Base-by-base conservation (phyloP, 2,888 invertebrate species). In the Cyclophora punctaria region DNA sequence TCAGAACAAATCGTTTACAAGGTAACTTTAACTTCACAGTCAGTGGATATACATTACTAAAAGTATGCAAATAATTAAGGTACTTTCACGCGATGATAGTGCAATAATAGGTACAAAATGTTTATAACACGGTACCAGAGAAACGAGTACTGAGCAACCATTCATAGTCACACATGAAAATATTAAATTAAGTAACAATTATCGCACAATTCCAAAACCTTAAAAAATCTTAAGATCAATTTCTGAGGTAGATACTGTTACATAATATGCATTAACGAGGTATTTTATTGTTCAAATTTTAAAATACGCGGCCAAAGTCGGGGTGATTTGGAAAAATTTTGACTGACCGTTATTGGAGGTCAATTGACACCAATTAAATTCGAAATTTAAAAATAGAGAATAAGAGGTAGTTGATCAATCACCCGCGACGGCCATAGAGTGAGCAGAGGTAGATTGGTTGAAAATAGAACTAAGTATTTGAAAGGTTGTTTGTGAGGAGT, bases 221-320 rank as follows among this genome's bases (percentile, higher is more conserved):
- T 82, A 83, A 78, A 80, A 78, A 83, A 78, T 79, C 85, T 84
- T 87, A 87, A 87, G 85, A 87, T 88, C 86, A 86, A 85, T 74
- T 80, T 81, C 70, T 86, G 87, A 88, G 87, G 87, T 88, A 88
- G 87, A 84, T 78, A 77, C 71, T 75, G 80, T 83, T 83, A 82
- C 78, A 79, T 80, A 85, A 82, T 85, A 86, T 86, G 85, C 80
- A 80, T 83, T 73, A 73, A 82, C 75, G 86, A 86, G 86, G 86
- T 86, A 86, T 69, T 72, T 74, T 76, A 78, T 83, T 80, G 82
- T 82, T 82, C 78, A 75, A 69, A 70, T 71, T 75, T 81, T 77
- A 37, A 75, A 67, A 68, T 70, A 67, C 71, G 59, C 62, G 60
- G 64, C 66, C 68, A 53, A 69, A 66, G 58, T 68, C 56, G 65